Evolutionary conservation across 2,113 vertebrate genomes (phyloP).

Genomic region (Dolichotis patagonum): DNA sequence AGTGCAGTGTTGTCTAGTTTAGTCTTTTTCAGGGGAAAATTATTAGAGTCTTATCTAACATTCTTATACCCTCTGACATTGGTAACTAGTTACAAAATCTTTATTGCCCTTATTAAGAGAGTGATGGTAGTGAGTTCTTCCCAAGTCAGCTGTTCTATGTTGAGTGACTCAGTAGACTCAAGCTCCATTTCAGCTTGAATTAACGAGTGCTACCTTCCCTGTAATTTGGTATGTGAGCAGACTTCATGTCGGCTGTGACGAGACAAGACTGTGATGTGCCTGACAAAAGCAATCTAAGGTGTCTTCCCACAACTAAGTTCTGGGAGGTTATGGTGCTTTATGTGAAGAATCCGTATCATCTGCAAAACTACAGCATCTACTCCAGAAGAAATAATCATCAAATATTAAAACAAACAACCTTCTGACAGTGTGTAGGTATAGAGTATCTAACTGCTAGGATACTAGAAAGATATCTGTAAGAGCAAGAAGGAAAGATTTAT

Average conservation of each 20-base stretch:
- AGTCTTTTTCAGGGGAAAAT: not conserved
- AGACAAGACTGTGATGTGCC: not conserved
- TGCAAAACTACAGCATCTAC: not conserved
- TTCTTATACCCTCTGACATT: not conserved
- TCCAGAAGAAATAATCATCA: not conserved
- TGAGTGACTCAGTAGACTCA: not conserved
- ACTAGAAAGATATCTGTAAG: not conserved
- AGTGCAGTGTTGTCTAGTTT: not conserved
- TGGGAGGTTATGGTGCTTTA: not conserved
- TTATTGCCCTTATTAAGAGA: not conserved
- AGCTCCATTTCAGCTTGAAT: not conserved
- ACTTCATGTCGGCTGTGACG: not conserved
- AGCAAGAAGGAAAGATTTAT: not conserved
- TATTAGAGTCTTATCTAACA: not conserved
- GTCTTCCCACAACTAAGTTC: not conserved
- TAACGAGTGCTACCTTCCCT: not conserved
- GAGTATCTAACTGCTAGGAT: not conserved
- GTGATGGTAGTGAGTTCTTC: not conserved
- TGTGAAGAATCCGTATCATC: not conserved
- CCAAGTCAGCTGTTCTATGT: not conserved
- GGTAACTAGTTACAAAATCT: not conserved
- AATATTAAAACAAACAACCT: not conserved
- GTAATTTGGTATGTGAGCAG: not conserved
- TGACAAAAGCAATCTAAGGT: not conserved
- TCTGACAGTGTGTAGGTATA: not conserved